Evolutionary conservation across 1,140 invertebrate genomes (phyloP), one percentile per base, ranked within the genome.

Genomic region (Drosophila ogumai): DNA sequence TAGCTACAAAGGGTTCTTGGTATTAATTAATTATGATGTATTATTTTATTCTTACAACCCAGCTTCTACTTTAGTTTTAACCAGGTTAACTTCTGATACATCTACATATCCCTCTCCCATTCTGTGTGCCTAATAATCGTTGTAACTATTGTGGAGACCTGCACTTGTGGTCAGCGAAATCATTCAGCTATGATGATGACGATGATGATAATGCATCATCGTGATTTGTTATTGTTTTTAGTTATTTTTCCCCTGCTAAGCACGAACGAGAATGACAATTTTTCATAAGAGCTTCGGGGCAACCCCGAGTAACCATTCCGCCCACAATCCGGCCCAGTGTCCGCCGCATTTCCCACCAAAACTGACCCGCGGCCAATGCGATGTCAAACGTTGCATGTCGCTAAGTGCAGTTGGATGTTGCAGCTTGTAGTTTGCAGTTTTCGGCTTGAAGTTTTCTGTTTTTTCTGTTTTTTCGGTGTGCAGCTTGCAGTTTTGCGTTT

Each of bases 351-450:
- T 71, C 55, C 52, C 64, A 74, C 40, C 66, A 58, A 64, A 58
- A 59, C 46, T 81, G 82, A 84, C 74, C 78, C 58, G 47, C 52
- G 58, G 64, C 81, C 78, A 64, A 73, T 74, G 74, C 58, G 74
- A 80, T 65, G 67, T 79, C 81, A 88, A 87, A 69, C 80, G 82
- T 87, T 87, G 82, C 82, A 87, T 87, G 82, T 88, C 82, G 68
- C 80, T 87, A 87, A 87, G 84, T 87, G 82, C 84, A 82, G 80
- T 87, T 69, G 60, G 60, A 57, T 78, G 68, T 46, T 78, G 69
- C 65, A 56, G 59, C 22, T 44, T 60, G 60, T 19, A 43, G 71
- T 12, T 47, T 47, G 41, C 25, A 15, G 56, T 15, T 40, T 40
- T 4, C 13, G 2, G 25, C 9, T 25, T 28, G 46, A 7, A 31